Evolutionary conservation across 2,797 vertebrate species (phyloP).

Genomic region (Pangasius sanitwongsei): DNA sequence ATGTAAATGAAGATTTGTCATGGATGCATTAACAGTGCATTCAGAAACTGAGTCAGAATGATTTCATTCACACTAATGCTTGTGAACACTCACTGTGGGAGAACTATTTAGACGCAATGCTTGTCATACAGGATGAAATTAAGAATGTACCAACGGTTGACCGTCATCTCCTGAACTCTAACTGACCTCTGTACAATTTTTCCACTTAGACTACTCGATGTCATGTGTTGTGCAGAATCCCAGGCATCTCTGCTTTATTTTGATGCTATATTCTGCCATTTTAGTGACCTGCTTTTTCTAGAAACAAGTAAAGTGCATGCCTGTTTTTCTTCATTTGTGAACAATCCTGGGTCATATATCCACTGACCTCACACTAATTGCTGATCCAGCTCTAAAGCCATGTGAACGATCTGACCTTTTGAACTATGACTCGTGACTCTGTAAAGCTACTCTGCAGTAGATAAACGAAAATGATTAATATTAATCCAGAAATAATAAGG

Average conservation of each 20-base stretch:
- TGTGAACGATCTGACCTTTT: slow-evolving; percentile 10
- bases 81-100: not conserved
- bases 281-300: not conserved
- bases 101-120: not conserved
- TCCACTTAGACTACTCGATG: not conserved
- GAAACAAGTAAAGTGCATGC: not conserved
- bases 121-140: not conserved
- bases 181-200: slow-evolving; percentile 28
- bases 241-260: not conserved
- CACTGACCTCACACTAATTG: slow-evolving; percentile 9
- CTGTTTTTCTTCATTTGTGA: not conserved
- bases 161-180: slow-evolving; percentile 10
- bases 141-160: not conserved
- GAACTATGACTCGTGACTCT: not conserved
- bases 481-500: not conserved
- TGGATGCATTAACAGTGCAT: not conserved
- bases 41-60: not conserved
- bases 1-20: not conserved
- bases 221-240: not conserved
- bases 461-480: not conserved
- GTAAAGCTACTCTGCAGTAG: not conserved
- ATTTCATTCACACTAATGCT: too few relatives aligned
- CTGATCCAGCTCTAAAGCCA: not conserved
- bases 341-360: not conserved
- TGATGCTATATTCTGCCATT: not conserved